Conservation (phyloP, 2,888 invertebrate species). For the Nomada lathburiana region DNA sequence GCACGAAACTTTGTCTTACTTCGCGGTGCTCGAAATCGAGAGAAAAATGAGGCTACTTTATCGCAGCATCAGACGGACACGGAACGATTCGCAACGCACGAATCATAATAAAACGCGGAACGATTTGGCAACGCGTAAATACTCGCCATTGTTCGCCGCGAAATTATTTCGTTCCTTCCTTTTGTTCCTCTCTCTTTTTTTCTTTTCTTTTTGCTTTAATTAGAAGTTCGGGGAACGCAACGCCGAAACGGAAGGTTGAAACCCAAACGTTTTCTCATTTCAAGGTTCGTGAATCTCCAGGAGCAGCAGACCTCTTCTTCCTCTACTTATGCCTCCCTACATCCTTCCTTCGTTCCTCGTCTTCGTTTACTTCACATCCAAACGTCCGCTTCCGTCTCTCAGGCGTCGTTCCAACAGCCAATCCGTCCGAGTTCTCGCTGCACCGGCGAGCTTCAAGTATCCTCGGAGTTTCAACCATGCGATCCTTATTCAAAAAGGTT, state of each 20-base stretch:
- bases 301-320: constrained; percentile 53
- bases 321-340: constrained; percentile 44
- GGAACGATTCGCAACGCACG: background rate
- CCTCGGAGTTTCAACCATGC: constrained; percentile 62
- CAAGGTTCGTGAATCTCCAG: constrained; percentile 64
- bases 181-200: constrained; percentile 21
- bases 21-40: too few species aligned
- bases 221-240: constrained; percentile 48
- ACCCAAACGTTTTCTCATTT: constrained; percentile 61
- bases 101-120: background rate
- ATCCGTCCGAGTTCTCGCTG: constrained; percentile 72
- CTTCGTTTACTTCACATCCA: constrained; percentile 40
- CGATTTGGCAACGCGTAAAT: constrained; percentile 30
- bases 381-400: constrained; percentile 68
- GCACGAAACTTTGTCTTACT: too few species aligned
- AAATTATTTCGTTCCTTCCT: constrained; percentile 33
- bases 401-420: constrained; percentile 66
- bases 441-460: constrained; percentile 67
- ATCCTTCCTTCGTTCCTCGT: constrained; percentile 33
- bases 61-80: too few species aligned
- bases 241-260: constrained; percentile 36
- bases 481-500: constrained; percentile 67
- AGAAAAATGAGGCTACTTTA: too few species aligned
- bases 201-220: constrained; percentile 55
- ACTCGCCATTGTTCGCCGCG: constrained; percentile 42